Evolutionary conservation across 1,140 invertebrate species (phyloP), one percentile per base, ranked within the genome.

Genomic region (Sycobia sp.): DNA sequence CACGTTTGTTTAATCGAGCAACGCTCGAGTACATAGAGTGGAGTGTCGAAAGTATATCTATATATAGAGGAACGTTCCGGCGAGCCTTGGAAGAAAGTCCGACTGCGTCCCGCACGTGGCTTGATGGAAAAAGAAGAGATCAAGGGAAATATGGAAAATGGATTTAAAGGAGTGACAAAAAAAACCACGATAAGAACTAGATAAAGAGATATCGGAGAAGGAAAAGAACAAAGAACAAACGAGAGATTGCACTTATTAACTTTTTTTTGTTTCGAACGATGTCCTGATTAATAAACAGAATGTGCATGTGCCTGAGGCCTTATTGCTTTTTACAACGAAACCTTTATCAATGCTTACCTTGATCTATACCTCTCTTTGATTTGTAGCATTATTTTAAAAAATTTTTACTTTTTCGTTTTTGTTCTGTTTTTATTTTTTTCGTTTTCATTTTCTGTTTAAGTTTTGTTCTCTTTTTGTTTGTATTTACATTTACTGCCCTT

Each of bases 261-360:
- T 73, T 77, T n/a, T n/a, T n/a, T n/a, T 75, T 80, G 73, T 81
- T 82, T 76, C 72, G 20, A 65, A 80, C 72, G 70, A 79, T 82
- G 72, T 82, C 75, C 76, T 77, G 73, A 80, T 80, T 79, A 82
- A 82, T 82, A 82, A 81, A 81, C 75, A 80, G 76, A 82, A 81
- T 82, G 78, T 82, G 80, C 80, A 82, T 82, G 80, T 80, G 80
- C 77, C 73, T 82, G 75, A 78, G 73, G 77, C 78, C 76, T 77
- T 79, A 77, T 73, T 73, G 77, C 73, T 76, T 77, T 71, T 68
- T 75, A 75, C 68, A 65, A 74, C 64, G n/a, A 59, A 65, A 57
- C 16, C 67, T 66, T 66, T 66, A 60, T 69, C 67, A 73, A 74
- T 65, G 75, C 76, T 76, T 77, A 64, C 44, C 54, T 62, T 59